Conservation (phyloP, 53 echinoderm and acorn worm genomes). For the Antedon mediterranea region DNA sequence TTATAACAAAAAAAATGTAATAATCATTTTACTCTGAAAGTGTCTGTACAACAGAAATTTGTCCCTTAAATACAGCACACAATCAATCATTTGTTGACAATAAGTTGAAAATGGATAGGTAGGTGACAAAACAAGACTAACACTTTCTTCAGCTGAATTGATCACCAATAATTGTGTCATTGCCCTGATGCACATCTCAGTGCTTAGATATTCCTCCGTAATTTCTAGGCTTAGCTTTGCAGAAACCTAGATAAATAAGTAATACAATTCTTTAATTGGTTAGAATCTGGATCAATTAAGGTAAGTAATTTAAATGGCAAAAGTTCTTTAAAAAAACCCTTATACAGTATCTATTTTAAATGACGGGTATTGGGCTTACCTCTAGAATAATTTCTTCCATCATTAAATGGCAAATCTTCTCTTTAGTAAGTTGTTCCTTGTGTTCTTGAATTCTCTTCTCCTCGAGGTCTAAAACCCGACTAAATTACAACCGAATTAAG, state of each 20-base stretch:
- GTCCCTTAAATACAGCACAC: too few relatives aligned
- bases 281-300: too few relatives aligned
- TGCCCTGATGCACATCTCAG: slow-evolving; percentile 23
- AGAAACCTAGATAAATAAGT: background rate
- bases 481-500: background rate
- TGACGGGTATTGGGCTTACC: too few relatives aligned
- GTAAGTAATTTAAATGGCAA: too few relatives aligned
- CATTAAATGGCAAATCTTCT: slow-evolving; percentile 27
- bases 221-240: slow-evolving; percentile 16
- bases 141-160: slow-evolving; percentile 56
- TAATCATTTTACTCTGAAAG: background rate
- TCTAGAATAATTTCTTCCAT: slow-evolving; percentile 47
- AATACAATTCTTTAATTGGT: too few relatives aligned
- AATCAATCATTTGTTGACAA: too few relatives aligned
- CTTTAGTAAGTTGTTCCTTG: slow-evolving; percentile 15
- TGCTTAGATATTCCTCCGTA: slow-evolving; percentile 29
- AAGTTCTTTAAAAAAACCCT: too few relatives aligned
- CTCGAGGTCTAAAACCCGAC: background rate
- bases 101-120: too few relatives aligned
- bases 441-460: background rate
- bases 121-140: too few relatives aligned
- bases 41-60: too few relatives aligned
- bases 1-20: background rate
- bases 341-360: background rate
- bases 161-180: slow-evolving; percentile 44